These are phyloP conservation scores for Drosophila incognita DNA, from an alignment of 2,888 invertebrate species.

Conservation along the genomic window DNA sequence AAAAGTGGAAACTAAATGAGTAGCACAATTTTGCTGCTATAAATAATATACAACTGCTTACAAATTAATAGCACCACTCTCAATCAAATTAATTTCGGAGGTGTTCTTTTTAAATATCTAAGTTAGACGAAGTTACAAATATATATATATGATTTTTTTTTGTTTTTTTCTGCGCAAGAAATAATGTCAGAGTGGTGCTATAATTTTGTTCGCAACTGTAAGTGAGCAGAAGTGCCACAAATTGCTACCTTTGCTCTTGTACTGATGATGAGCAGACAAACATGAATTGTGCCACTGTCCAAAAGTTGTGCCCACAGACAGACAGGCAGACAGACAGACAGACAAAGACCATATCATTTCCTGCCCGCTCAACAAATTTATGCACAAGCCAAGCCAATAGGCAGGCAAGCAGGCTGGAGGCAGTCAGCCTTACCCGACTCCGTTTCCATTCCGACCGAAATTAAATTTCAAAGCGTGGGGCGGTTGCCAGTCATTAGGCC, in stretches of 20 bases:
- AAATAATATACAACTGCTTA: constrained; percentile 37
- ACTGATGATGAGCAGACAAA: constrained; percentile 40
- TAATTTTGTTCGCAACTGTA: constrained; percentile 1
- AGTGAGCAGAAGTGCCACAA: constrained; percentile 36
- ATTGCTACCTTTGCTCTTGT: constrained; percentile 24
- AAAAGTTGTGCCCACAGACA: constrained; percentile 39
- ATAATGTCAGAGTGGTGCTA: neutral
- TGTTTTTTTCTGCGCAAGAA: neutral
- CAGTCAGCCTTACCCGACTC: constrained; percentile 2
- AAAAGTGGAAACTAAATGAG: constrained; percentile 73
- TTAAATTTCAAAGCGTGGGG: constrained; percentile 61
- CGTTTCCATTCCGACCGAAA: constrained; percentile 40
- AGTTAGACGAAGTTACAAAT: neutral
- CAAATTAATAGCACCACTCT: neutral
- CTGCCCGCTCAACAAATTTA: constrained; percentile 40
- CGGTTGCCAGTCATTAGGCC: constrained; percentile 56
- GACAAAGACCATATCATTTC: constrained; percentile 57
- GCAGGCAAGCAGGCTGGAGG: constrained; percentile 5
- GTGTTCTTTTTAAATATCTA: neutral
- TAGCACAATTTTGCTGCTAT: constrained; percentile 59
- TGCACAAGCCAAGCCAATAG: constrained; percentile 47
- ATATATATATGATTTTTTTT: too few relatives aligned
- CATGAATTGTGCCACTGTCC: constrained; percentile 39
- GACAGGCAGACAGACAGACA: neutral
- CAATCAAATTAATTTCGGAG: neutral